A percentile compares a stretch with the other conserved stretches of the same genome.
These are phyloP conservation scores for Elachura formosa DNA, from an alignment of 2,113 vertebrate species.

Conservation along the genomic window DNA sequence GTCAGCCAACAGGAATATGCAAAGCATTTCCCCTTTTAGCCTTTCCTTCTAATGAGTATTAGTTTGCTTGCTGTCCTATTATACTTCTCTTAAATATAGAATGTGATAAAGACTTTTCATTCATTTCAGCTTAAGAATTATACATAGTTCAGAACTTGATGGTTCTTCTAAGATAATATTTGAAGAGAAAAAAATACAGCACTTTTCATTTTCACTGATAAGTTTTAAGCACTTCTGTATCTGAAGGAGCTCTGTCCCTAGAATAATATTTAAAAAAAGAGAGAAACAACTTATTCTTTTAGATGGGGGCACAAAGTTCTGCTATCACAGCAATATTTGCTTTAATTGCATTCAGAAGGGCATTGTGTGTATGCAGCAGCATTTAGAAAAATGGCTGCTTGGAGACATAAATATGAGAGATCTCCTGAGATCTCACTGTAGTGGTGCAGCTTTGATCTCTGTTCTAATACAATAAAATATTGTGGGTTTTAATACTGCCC, in stretches of 20 bases:
- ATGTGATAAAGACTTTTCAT: not conserved
- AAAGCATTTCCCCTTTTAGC: not conserved
- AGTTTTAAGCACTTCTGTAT: not conserved
- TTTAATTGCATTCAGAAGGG: not conserved
- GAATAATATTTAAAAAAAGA: too few relatives aligned
- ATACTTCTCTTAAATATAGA: not conserved
- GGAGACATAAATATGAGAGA: not conserved
- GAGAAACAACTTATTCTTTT: not conserved
- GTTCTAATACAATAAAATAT: not conserved
- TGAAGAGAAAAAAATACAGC: not conserved
- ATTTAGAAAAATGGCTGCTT: conserved; percentile 23
- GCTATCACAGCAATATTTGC: not conserved
- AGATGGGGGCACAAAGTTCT: not conserved
- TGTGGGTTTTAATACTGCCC: not conserved
- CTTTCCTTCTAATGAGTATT: not conserved
- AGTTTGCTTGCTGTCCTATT: not conserved
- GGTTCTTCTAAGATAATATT: not conserved
- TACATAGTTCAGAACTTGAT: not conserved
- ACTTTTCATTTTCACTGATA: not conserved
- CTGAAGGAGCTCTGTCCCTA: not conserved
- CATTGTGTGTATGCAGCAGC: not conserved
- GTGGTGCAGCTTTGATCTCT: not conserved
- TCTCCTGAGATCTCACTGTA: not conserved
- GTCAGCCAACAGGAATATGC: not conserved
- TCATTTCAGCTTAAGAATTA: not conserved